Percentiles rank a stretch among this genome's conserved stretches.
Evolutionary conservation across 2,888 invertebrate species (phyloP).

Genomic region (Temnothorax unifasciatus): DNA sequence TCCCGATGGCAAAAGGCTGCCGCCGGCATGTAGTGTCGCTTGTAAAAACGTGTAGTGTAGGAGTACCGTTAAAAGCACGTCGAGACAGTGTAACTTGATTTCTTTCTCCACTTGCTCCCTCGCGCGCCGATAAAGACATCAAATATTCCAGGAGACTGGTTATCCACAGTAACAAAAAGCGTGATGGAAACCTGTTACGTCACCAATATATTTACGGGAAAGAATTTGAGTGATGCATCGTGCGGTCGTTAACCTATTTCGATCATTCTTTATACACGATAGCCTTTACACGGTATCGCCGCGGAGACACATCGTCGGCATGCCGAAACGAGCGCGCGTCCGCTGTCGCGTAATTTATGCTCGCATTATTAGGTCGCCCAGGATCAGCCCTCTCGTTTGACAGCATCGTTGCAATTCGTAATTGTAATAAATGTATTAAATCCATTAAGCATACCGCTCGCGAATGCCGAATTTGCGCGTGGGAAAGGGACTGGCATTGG

Average conservation of each 20-base stretch:
- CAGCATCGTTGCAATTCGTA: slow-evolving; percentile 3
- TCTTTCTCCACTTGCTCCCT: slow-evolving; percentile 1
- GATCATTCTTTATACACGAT: too few relatives aligned
- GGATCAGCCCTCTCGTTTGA: slow-evolving; percentile 3
- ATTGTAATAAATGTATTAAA: not conserved
- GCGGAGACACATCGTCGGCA: slow-evolving; percentile 13
- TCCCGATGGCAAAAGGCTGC: not conserved
- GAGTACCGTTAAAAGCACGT: slow-evolving; percentile 45
- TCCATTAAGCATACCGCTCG: not conserved
- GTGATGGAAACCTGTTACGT: slow-evolving; percentile 42
- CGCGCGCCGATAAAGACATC: slow-evolving; percentile 45
- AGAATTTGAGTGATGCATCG: slow-evolving; percentile 43
- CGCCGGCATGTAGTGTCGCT: not conserved
- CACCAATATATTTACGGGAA: slow-evolving; percentile 30
- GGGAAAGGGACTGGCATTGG: not conserved
- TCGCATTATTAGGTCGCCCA: not conserved
- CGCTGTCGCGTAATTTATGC: slow-evolving; percentile 7
- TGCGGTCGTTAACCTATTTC: slow-evolving; percentile 59
- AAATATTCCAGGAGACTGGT: slow-evolving; percentile 45
- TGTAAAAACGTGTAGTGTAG: slow-evolving; percentile 36
- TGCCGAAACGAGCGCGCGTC: slow-evolving; percentile 5
- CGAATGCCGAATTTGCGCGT: not conserved
- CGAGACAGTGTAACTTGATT: slow-evolving; percentile 34
- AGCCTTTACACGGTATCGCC: slow-evolving; percentile 51
- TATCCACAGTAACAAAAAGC: slow-evolving; percentile 56